Evolutionary conservation across 2,113 vertebrate species (phyloP).

Genomic region (Apteryx owenii): DNA sequence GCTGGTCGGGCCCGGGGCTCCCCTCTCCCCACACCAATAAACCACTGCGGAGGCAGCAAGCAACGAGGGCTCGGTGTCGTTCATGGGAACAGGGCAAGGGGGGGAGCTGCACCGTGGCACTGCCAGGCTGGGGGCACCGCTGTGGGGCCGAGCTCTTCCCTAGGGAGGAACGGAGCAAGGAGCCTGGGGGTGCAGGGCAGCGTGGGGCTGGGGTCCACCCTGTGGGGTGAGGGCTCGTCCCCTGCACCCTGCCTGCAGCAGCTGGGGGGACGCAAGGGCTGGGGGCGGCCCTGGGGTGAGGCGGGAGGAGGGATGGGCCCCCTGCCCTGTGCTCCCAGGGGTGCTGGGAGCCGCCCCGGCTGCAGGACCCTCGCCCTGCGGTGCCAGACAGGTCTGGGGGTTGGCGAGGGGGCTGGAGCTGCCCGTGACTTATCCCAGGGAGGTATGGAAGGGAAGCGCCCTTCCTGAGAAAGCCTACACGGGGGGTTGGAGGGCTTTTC

Average conservation of each 20-base stretch:
- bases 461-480: background rate
- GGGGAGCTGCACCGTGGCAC: accelerated
- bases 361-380: no score
- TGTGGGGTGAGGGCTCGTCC: background rate
- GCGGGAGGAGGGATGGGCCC: no score
- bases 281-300: accelerated
- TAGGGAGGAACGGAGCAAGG: background rate
- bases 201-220: background rate
- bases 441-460: background rate
- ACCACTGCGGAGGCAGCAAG: constrained; percentile 55
- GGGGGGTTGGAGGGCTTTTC: accelerated
- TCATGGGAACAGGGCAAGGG: background rate
- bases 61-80: background rate
- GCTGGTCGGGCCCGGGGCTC: background rate
- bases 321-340: no score
- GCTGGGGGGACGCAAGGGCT: no score
- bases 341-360: no score
- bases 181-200: background rate
- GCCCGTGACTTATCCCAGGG: background rate
- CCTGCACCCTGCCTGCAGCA: background rate
- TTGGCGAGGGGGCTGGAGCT: background rate
- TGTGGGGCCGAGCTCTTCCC: background rate
- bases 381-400: background rate
- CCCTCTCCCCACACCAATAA: constrained; percentile 27
- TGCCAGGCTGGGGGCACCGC: background rate